phyloP scores from a whole-genome alignment of 2,888 invertebrate genomes.

The Eupithecia vulgata region DNA sequence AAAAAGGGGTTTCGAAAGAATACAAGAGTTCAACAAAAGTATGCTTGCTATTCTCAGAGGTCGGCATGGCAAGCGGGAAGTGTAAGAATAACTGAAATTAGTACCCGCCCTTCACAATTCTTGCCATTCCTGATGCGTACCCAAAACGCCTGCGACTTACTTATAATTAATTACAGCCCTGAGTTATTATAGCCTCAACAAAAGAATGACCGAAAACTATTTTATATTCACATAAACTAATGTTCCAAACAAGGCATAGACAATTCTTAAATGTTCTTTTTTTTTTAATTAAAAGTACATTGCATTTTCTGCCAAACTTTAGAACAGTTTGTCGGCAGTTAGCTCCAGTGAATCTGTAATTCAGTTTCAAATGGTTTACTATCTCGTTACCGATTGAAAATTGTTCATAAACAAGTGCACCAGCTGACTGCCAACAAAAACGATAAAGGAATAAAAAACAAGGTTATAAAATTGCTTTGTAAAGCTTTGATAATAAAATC shows the following conservation, averaged over 20 bases:
- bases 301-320: too few species aligned
- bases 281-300: too few species aligned
- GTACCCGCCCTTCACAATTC: conserved; percentile 48
- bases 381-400: conserved; percentile 2
- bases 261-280: too few species aligned
- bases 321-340: too few species aligned
- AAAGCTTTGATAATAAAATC: conserved; percentile 62
- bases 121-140: conserved; percentile 4
- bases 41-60: background rate
- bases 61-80: conserved; percentile 58
- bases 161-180: background rate
- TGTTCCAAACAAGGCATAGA: background rate
- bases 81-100: conserved; percentile 59
- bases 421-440: conserved; percentile 54
- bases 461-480: conserved; percentile 54
- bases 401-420: conserved; percentile 38
- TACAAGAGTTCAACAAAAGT: conserved; percentile 1
- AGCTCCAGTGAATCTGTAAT: background rate
- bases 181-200: background rate
- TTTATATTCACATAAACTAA: background rate
- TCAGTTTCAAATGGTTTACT: background rate
- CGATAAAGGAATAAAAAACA: conserved; percentile 47
- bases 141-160: background rate
- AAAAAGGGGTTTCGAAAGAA: background rate
- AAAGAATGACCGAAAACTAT: background rate